Evolutionary conservation across 2,797 vertebrate species (phyloP), one percentile per base, ranked within the genome.

Genomic region (Acanthurus lineatus): DNA sequence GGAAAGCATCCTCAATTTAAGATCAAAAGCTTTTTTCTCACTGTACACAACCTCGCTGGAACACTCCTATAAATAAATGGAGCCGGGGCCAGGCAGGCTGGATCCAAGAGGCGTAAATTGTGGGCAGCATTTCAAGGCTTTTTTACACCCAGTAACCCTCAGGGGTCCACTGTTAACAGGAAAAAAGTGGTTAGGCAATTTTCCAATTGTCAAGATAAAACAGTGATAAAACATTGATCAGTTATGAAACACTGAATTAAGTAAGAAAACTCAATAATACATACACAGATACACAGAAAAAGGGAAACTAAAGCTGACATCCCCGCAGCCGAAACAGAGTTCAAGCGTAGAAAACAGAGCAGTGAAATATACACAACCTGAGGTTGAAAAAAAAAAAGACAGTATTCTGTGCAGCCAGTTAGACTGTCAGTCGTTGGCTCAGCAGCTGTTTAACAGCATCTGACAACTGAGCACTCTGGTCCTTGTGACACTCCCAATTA

Each of bases 141-240:
- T 81, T 81, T 79, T 77, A 85, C 75, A 86, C 64, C 67, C 68
- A 70, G 86, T 59, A 89, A 91, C 86, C 82, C 88, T 88, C 88
- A 66, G 75, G 81, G 82, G 86, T 82, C 81, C 66, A 65, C 73
- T 82, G 83, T 81, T 91, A 83, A 83, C 80, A 69, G 76, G 78
- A 74, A 82, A 84, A 76, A 79, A 74, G 60, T 63, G 82, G 77
- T 81, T 73, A 76, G 82, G 80, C 88, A 87, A 82, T 89, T 89
- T 90, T 88, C 89, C 88, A 89, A 70, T 90, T 90, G 87, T 91
- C 91, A 83, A 86, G 84, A 91, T 89, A 91, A 92, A 92, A 86
- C 79, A 77, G 84, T 88, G 87, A 88, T 92, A 86, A 90, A 92
- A 87, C 89, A 90, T 83, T 92, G 89, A 92, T 92, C 90, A 87